These are phyloP conservation scores for Cliona cf. orientalis DNA, from an alignment of 37 sponge, comb jelly and placozoan species.

Conservation along the genomic window DNA sequence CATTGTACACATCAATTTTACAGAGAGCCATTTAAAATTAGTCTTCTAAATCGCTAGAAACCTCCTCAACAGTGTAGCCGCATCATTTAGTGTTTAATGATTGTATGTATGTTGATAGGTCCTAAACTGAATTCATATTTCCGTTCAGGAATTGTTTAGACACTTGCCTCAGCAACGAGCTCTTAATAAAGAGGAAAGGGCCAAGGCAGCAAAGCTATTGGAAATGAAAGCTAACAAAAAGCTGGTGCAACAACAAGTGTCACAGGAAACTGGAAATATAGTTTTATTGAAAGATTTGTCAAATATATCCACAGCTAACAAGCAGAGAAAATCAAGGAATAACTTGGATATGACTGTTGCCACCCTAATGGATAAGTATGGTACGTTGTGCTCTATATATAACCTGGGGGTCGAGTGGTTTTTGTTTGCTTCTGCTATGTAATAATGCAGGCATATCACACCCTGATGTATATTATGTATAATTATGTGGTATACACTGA, in stretches of 20 bases:
- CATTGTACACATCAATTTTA: too few species aligned
- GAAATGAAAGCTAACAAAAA: constrained; percentile 20
- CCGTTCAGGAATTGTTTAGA: constrained; percentile 13
- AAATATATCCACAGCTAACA: neutral
- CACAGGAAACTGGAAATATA: constrained; percentile 21
- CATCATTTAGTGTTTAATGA: too few species aligned
- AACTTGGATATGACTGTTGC: neutral
- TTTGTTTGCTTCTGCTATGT: too few species aligned
- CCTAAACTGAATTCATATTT: too few species aligned
- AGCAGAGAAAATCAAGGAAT: neutral
- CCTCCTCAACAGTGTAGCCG: too few species aligned
- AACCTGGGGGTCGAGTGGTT: too few species aligned
- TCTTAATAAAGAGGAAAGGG: neutral
- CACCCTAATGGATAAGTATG: neutral
- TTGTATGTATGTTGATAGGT: too few species aligned
- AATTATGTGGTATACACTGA: too few species aligned
- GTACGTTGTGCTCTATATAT: neutral
- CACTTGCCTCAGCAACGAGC: constrained; percentile 9
- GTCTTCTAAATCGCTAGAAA: too few species aligned
- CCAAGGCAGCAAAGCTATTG: constrained; percentile 4
- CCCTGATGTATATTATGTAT: too few species aligned
- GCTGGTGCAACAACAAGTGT: constrained; percentile 17
- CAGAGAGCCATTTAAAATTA: too few species aligned
- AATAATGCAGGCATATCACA: too few species aligned
- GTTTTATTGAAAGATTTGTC: constrained; percentile 17